Evolutionary conservation across 2,888 invertebrate species (phyloP).

Genomic region (Diloba caeruleocephala): DNA sequence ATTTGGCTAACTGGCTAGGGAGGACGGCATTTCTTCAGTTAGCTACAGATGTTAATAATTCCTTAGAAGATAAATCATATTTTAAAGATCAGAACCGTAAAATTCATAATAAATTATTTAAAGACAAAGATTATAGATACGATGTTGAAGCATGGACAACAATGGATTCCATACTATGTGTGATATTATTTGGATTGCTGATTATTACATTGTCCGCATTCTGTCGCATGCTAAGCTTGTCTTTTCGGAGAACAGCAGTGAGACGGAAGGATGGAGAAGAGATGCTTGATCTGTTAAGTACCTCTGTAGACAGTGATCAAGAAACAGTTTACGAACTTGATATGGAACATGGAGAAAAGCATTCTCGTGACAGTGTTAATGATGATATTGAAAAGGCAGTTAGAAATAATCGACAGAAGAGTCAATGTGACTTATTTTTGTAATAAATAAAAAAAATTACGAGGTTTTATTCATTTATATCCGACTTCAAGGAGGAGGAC

Average conservation of each 20-base stretch:
- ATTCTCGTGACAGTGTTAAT: slow-evolving; percentile 3
- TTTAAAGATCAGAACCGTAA: slow-evolving; percentile 25
- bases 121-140: slow-evolving; percentile 42
- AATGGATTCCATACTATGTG: slow-evolving; percentile 65
- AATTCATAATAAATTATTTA: slow-evolving; percentile 42
- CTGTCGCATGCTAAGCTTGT: slow-evolving; percentile 42
- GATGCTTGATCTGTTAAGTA: slow-evolving; percentile 51
- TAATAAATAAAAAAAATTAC: too few species aligned
- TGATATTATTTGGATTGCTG: slow-evolving; percentile 54
- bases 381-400: slow-evolving; percentile 3
- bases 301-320: slow-evolving; percentile 58
- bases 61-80: slow-evolving; percentile 54
- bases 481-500: too few species aligned
- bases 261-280: slow-evolving; percentile 38
- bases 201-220: slow-evolving; percentile 51
- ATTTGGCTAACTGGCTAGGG: slow-evolving; percentile 90
- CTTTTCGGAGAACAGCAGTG: slow-evolving; percentile 22
- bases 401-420: neutral
- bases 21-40: slow-evolving; percentile 87
- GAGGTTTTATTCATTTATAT: too few species aligned
- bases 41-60: slow-evolving; percentile 79
- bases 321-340: slow-evolving; percentile 58
- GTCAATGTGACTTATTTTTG: neutral
- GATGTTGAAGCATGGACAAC: slow-evolving; percentile 62
- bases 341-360: slow-evolving; percentile 21